Base-by-base conservation (phyloP, 1,140 invertebrate genomes). In the Drosophila pruinosa region DNA sequence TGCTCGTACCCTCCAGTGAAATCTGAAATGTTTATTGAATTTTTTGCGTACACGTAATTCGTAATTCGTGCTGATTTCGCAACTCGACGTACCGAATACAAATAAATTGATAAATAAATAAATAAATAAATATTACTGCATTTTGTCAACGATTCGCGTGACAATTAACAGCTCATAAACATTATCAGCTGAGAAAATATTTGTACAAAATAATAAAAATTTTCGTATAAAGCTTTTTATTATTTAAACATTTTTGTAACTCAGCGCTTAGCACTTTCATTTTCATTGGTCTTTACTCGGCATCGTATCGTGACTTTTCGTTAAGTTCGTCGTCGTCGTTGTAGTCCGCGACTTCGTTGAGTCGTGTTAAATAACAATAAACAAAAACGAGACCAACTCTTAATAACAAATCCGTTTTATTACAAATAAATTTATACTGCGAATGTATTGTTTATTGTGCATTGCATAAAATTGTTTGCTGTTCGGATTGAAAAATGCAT, bases 341-440 rank as follows among this genome's bases (percentile, higher is more conserved):
- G 54, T 62, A 14, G 57, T n/a, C 24, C 14, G 21, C 36, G 39
- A 56, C 58, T 76, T 86, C 81, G 81, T 85, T 64, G 15, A 86
- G 77, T 81, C 19, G 77, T 71, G 77, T 85, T 85, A 78, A 85
- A 85, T 85, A 85, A 85, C 79, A 81, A 72, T 76, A 86, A 86
- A 75, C 81, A 86, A 79, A 77, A 75, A 47, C 53, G 17, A 58
- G 26, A 58, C 15, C 58, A 78, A 68, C 69, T 39, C 56, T n/a
- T 41, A 57, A 73, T 48, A 77, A 67, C 45, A 57, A 62, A 56
- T 8, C 8, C 36, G 6, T 19, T 28, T 38, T 38, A 31, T n/a
- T 2, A 48, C 10, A 48, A 54, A 19, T 15, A 31, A 14, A 70
- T 61, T 63, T 62, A 10, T 34, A 65, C 45, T 59, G 54, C 70